Evolutionary conservation across 2,888 invertebrate genomes (phyloP), one percentile per base, ranked within the genome.

Genomic region (Cerceris ruficornis): DNA sequence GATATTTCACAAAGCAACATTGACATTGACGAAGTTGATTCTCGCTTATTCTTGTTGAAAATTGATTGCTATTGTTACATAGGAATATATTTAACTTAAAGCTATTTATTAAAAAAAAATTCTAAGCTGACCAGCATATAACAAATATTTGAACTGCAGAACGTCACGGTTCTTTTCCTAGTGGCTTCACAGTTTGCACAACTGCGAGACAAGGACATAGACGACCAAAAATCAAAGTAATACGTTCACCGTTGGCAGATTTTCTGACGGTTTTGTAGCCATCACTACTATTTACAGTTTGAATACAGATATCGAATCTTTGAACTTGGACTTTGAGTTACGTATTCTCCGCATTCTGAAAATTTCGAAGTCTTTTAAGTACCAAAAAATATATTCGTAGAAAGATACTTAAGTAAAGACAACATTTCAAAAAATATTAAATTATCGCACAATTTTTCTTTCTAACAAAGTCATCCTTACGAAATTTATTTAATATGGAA

Each of bases 161-260:
- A 73, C 68, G 42, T 65, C 58, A 14, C 64, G 66, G 28, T 52
- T 46, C 58, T 59, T 75, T 60, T 59, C 66, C 73, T 64, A 64
- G 60, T 17, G 66, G 54, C 58, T 69, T 43, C 68, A 60, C 65
- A 75, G 75, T 81, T 67, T 79, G 68, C 69, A 78, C 84, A 83
- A 77, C 78, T 83, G 78, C 54, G 76, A 58, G 49, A 57, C 74
- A 83, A 81, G 81, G 78, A 78, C 75, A 62, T 43, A 42, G 55
- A 0, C 42, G 55, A 68, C 71, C 66, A 28, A 41, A 69, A 57
- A 67, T 73, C 66, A 79, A 72, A 66, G 54, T 62, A 60, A 75
- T 75, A 76, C 28, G 39, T 49, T 60, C 52, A 43, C 54, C 71
- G 77, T 79, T 67, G 42, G 39, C 68, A 64, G 61, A 28, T 58